Evolutionary conservation across 2,797 vertebrate species (phyloP), one percentile per base, ranked within the genome.

Genomic region (Onychomys torridus): DNA sequence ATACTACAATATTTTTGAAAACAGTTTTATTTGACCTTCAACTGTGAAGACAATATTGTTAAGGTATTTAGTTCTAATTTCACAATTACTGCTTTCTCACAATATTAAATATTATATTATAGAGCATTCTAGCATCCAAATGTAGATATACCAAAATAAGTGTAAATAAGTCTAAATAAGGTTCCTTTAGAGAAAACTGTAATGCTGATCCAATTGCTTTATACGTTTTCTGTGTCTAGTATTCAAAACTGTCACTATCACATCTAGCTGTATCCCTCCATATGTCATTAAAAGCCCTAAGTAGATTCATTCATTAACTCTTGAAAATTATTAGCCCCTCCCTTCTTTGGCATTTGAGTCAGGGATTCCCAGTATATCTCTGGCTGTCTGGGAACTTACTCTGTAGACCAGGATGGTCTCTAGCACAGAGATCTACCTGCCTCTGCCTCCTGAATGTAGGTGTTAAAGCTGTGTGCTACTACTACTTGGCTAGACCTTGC

Each of bases 281-380:
- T 55, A 17, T 67, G 21, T 63, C 12, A 73, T 59, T 92, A 79
- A 52, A 84, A 88, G 57, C 4, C 79, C 2, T 61, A 57, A 4
- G n/a, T 69, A 34, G 5, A 87, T 93, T 87, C 21, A 86, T 93
- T 79, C 9, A 88, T 90, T 55, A 46, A 4, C 49, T 96, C 37
- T 14, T 32, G 23, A 2, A 82, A 95, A 57, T 37, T 23, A 21
- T 34, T 86, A 69, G 43, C n/a, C 8, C n/a, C 3, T 71, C 19
- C n/a, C 10, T 37, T 73, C 21, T 10, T 23, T 40, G 67, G 13
- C 14, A 23, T 61, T 75, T 40, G 6, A 43, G 37, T 25, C 1
- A 75, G 11, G 37, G 11, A 13, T 75, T 75, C 4, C 37, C 14
- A 1, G 0, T 6, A 11, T 27, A 13, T 40, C 21, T 75, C 37